These are phyloP conservation scores for Chinchilla lanigera DNA, from an alignment of 2,113 vertebrate genomes.

Conservation along the genomic window DNA sequence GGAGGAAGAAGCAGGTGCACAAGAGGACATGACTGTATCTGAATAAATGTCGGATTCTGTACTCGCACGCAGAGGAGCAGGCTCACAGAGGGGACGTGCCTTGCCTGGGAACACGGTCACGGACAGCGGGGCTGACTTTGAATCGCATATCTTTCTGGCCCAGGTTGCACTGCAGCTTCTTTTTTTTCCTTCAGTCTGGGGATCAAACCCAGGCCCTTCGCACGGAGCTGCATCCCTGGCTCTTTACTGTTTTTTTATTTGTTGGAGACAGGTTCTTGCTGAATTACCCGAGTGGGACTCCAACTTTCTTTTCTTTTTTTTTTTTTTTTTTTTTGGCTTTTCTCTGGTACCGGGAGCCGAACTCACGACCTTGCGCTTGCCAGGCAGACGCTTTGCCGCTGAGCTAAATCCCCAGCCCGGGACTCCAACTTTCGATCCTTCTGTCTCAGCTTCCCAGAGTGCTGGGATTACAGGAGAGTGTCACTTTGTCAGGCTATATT, in stretches of 20 bases:
- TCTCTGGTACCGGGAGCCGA: no score
- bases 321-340: no score
- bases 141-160: not conserved
- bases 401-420: no score
- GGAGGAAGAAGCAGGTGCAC: not conserved
- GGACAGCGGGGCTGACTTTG: not conserved
- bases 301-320: no score
- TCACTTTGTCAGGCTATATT: not conserved
- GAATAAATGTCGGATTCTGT: not conserved
- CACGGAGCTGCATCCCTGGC: not conserved
- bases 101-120: not conserved
- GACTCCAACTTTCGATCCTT: not conserved
- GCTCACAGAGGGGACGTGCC: not conserved
- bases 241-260: not conserved
- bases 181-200: not conserved
- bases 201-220: not conserved
- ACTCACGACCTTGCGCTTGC: no score
- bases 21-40: not conserved
- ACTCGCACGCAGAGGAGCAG: not conserved
- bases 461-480: not conserved
- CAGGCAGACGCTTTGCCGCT: no score
- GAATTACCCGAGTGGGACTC: not conserved
- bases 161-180: not conserved
- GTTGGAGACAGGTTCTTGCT: not conserved
- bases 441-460: not conserved